Base-by-base conservation (phyloP, 2,113 vertebrate genomes). In the Pardalotus punctatus region DNA sequence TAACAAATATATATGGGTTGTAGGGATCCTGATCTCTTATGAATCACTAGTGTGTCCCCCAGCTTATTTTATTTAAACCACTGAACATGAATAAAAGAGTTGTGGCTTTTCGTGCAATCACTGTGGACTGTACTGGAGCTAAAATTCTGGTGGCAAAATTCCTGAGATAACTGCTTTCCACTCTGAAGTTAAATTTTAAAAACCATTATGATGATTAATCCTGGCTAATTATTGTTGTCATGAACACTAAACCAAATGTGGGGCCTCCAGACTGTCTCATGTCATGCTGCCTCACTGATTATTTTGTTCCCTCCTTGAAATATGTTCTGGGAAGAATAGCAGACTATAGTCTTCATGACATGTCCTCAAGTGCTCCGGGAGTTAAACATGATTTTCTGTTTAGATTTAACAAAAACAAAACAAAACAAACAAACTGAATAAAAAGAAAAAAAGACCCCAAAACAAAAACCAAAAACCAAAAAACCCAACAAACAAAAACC, bases 141-240 rank as follows among this genome's bases (percentile, higher is more conserved):
- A 86, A 71, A 89, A 79, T 81, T 91, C 81, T 85, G 33, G 70
- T 93, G 78, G 84, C 70, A 89, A 87, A 94, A 94, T 94, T 94
- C 86, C 87, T 88, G 42, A 93, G 22, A 81, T 89, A 88, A 82
- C 89, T 93, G 58, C 70, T 76, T 96, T 95, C 57, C 36, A 84
- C 57, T 91, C 90, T 84, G 31, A 93, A 95, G 91, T 96, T 94
- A 97, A 95, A 90, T 96, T 96, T 94, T 96, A 66, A 85, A 96
- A 96, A 85, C 7, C 50, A 94, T 94, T 95, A 90, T 40, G 89
- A 90, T 96, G 93, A 95, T 94, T 95, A 95, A 92, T 96, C 91
- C 78, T 88, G 78, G 81, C 87, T 96, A 96, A 95, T 96, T 96
- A 95, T 85, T 96, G 65, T 94, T 95, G 81, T 96, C 54, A 31